Conservation (phyloP, 2,797 vertebrate species). For the Neosalanx taihuensis region DNA sequence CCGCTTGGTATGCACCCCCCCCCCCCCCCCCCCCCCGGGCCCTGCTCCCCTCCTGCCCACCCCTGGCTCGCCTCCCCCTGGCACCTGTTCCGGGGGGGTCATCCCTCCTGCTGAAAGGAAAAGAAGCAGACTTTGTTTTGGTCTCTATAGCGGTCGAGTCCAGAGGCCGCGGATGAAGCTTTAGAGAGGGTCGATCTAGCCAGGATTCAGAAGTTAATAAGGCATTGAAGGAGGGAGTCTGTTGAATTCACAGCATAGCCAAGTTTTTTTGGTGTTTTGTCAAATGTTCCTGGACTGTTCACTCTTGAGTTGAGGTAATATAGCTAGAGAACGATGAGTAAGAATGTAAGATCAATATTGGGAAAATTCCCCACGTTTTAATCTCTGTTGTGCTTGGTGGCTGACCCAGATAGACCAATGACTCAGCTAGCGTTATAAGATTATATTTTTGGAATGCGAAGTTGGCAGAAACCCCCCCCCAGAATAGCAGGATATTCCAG, state of each 20-base stretch:
- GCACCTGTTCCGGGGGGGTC: conserved; percentile 63
- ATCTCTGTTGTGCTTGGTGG: background rate
- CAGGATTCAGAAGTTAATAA: conserved; percentile 18
- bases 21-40: conserved; percentile 43
- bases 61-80: conserved; percentile 56
- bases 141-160: conserved; percentile 29
- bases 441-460: conserved; percentile 16
- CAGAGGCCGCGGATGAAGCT: conserved; percentile 26
- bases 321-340: background rate
- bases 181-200: conserved; percentile 8
- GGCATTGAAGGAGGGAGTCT: background rate
- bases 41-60: conserved; percentile 38
- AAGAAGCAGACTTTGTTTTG: conserved; percentile 63
- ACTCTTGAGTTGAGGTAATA: background rate
- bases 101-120: conserved; percentile 51
- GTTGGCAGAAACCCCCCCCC: conserved; percentile 4
- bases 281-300: background rate
- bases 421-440: background rate
- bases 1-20: conserved; percentile 73
- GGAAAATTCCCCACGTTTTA: background rate
- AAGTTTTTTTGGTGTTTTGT: background rate
- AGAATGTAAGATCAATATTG: background rate
- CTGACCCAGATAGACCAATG: background rate
- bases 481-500: conserved; percentile 4
- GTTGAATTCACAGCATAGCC: background rate